Evolutionary conservation across 2,888 invertebrate species (phyloP).

Genomic region (Biston stratarius): DNA sequence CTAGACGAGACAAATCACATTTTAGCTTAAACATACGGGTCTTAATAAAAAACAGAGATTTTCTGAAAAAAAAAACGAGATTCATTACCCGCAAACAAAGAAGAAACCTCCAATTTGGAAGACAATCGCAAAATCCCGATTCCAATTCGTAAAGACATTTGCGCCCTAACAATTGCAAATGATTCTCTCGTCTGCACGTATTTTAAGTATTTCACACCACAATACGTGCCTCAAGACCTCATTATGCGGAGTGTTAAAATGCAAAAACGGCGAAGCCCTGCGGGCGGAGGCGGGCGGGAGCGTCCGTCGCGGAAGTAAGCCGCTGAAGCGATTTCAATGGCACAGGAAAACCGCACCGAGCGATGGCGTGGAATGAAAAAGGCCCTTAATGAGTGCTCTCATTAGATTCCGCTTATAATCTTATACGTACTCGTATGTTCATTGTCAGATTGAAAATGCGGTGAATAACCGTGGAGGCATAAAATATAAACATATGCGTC

Average conservation of each 20-base stretch:
- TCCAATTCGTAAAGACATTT: conserved; percentile 30
- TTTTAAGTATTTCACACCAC: conserved; percentile 48
- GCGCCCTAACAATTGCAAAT: conserved; percentile 29
- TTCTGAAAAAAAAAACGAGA: not conserved
- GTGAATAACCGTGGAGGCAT: conserved; percentile 14
- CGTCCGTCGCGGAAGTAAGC: conserved; percentile 67
- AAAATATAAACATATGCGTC: conserved; percentile 8
- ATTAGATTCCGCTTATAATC: conserved; percentile 60
- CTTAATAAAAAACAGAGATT: no score
- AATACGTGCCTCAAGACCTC: conserved; percentile 66
- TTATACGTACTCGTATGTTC: conserved; percentile 44
- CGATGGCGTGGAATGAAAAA: conserved; percentile 64
- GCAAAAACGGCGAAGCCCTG: conserved; percentile 66
- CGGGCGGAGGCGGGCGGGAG: conserved; percentile 58
- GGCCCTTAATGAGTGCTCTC: conserved; percentile 71
- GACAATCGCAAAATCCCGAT: conserved; percentile 16
- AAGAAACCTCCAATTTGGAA: conserved; percentile 15
- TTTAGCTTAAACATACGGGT: no score
- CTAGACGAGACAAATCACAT: no score
- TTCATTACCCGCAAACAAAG: conserved; percentile 14
- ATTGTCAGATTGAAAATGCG: conserved; percentile 20
- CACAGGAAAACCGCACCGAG: conserved; percentile 69
- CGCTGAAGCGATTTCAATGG: conserved; percentile 69
- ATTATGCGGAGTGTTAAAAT: conserved; percentile 75
- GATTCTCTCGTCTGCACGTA: conserved; percentile 40